Percentiles rank a stretch among this genome's conserved stretches.
These are phyloP conservation scores for Thymallus thymallus DNA, from an alignment of 2,113 vertebrate species.

Conservation along the genomic window DNA sequence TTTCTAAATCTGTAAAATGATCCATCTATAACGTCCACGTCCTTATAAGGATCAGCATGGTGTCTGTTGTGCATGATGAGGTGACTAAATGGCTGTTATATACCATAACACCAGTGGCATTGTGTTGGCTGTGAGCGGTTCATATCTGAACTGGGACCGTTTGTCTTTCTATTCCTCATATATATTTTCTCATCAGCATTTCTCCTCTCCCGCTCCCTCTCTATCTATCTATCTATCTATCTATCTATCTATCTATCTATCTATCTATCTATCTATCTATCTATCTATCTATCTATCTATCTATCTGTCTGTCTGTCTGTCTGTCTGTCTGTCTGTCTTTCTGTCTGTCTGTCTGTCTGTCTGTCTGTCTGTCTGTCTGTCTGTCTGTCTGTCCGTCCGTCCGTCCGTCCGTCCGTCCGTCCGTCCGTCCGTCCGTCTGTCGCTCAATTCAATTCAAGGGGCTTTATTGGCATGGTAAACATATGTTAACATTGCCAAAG, in stretches of 20 bases:
- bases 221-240: conserved; percentile 23
- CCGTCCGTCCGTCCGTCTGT: too few relatives aligned
- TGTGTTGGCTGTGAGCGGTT: conserved; percentile 62
- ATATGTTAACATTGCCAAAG: too few relatives aligned
- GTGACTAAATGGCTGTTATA: conserved; percentile 70
- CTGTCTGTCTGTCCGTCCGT: conserved; percentile 41
- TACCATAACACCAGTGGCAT: conserved; percentile 57
- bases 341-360: conserved; percentile 25
- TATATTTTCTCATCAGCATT: conserved; percentile 24
- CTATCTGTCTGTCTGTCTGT: background rate
- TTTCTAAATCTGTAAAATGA: background rate
- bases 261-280: conserved; percentile 27
- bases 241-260: conserved; percentile 18
- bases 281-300: conserved; percentile 35
- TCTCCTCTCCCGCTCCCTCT: conserved; percentile 29
- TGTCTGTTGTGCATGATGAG: conserved; percentile 65
- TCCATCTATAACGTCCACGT: conserved; percentile 62
- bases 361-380: background rate
- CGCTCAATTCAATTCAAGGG: too few relatives aligned
- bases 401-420: too few relatives aligned
- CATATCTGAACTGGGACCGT: conserved; percentile 57
- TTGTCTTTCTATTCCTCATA: conserved; percentile 44
- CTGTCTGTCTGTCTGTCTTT: conserved; percentile 23
- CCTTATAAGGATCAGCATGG: conserved; percentile 69
- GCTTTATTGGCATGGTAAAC: too few relatives aligned